A percentile compares a stretch with the other conserved stretches of the same genome.
Evolutionary conservation across 2,888 invertebrate species (phyloP).

Genomic region (Drosophila fungiperda): DNA sequence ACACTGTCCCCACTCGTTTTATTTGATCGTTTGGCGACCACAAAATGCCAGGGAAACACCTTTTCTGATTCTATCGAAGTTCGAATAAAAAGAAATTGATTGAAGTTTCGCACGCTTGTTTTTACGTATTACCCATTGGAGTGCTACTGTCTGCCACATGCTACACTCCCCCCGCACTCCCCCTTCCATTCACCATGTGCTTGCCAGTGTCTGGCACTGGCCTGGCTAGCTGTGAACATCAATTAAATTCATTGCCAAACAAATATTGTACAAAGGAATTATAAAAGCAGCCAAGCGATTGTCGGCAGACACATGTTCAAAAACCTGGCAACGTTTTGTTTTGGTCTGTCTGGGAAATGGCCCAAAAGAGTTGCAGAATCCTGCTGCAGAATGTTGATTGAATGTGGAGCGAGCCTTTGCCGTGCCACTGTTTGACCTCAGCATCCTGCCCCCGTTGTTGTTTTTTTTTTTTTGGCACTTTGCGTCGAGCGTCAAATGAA

Average conservation of each 20-base stretch:
- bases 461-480: slow-evolving; percentile 56
- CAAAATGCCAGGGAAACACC: slow-evolving; percentile 61
- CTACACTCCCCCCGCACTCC: background rate
- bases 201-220: background rate
- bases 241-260: slow-evolving; percentile 82
- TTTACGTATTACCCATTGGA: slow-evolving; percentile 4
- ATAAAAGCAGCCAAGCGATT: slow-evolving; percentile 61
- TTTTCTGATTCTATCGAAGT: slow-evolving; percentile 52
- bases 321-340: slow-evolving; percentile 54
- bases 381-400: slow-evolving; percentile 62
- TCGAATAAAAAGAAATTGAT: slow-evolving; percentile 68
- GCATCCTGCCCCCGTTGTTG: slow-evolving; percentile 13
- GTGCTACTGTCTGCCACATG: slow-evolving; percentile 7
- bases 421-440: slow-evolving; percentile 10
- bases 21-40: slow-evolving; percentile 43
- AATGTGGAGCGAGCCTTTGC: slow-evolving; percentile 42
- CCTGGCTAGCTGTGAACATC: slow-evolving; percentile 73
- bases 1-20: slow-evolving; percentile 9
- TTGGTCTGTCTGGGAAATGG: slow-evolving; percentile 50
- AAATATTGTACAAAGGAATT: slow-evolving; percentile 77
- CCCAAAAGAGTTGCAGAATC: slow-evolving; percentile 41
- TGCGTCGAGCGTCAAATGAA: slow-evolving; percentile 34
- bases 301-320: slow-evolving; percentile 60
- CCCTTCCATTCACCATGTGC: no score
- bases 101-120: slow-evolving; percentile 62